Conservation (phyloP, 2,797 vertebrate species). For the Brachyrhaphis roseni region DNA sequence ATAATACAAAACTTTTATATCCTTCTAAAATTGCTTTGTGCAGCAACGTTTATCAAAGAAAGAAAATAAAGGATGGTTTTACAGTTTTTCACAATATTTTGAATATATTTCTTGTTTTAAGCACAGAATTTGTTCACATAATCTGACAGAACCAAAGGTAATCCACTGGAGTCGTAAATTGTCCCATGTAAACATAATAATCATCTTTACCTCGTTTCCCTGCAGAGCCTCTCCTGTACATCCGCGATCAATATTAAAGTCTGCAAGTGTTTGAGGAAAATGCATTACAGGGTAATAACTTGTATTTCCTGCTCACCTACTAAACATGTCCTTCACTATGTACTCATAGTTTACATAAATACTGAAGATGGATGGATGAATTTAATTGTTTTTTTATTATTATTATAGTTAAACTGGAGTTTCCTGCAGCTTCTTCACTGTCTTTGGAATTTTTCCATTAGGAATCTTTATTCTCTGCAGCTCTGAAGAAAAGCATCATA, state of each 20-base stretch:
- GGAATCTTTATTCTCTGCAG: not conserved
- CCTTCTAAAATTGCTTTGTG: not conserved
- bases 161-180: not conserved
- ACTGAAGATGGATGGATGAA: not conserved
- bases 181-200: not conserved
- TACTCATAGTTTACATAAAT: not conserved
- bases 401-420: not conserved
- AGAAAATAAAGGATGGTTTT: not conserved
- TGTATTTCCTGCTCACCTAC: constrained; percentile 29
- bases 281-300: constrained; percentile 43
- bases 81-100: not conserved
- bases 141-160: not conserved
- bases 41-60: not conserved
- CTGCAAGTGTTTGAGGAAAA: constrained; percentile 38
- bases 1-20: not conserved
- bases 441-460: not conserved
- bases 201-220: constrained; percentile 18
- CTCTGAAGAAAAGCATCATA: constrained; percentile 1
- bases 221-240: constrained; percentile 28
- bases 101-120: not conserved
- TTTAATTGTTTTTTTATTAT: not conserved
- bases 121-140: not conserved
- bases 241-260: constrained; percentile 32
- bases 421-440: not conserved
- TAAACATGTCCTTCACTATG: constrained; percentile 2